A percentile compares a stretch with the other conserved stretches of the same genome.
Conservation (phyloP, 2,797 vertebrate species). For the Pseudomugil gertrudae region DNA sequence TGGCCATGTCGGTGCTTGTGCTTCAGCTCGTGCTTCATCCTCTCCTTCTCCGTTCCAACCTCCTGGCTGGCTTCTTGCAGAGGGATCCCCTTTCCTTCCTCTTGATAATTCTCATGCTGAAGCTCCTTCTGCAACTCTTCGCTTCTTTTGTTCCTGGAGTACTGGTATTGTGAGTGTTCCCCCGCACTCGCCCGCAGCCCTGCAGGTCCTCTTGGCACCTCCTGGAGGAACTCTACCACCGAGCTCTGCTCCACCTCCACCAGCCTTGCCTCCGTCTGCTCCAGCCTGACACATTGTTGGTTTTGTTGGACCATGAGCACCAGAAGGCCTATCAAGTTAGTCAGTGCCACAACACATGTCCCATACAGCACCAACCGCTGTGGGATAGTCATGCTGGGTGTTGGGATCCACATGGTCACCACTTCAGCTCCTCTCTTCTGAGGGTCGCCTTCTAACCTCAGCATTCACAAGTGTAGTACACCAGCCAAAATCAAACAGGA, state of each 20-base stretch:
- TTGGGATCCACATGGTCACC: slow-evolving; percentile 76
- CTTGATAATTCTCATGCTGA: slow-evolving; percentile 52
- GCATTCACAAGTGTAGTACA: slow-evolving; percentile 44
- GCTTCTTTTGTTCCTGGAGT: slow-evolving; percentile 85
- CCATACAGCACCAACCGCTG: slow-evolving; percentile 82
- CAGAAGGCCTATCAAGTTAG: slow-evolving; percentile 87
- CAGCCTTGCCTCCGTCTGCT: slow-evolving; percentile 73
- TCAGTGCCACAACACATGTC: slow-evolving; percentile 80
- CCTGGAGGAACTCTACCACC: slow-evolving; percentile 79
- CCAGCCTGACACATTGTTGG: slow-evolving; percentile 79
- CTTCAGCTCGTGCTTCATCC: slow-evolving; percentile 51
- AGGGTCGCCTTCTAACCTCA: slow-evolving; percentile 47
- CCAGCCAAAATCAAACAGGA: not conserved
- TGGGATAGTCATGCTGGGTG: slow-evolving; percentile 75
- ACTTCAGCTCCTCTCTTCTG: slow-evolving; percentile 59
- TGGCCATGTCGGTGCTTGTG: slow-evolving; percentile 63
- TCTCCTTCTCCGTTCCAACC: slow-evolving; percentile 62
- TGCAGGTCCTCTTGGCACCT: slow-evolving; percentile 71
- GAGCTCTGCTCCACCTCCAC: slow-evolving; percentile 75
- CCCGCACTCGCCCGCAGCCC: slow-evolving; percentile 26
- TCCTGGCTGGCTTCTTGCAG: slow-evolving; percentile 71
- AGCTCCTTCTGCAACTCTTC: slow-evolving; percentile 63
- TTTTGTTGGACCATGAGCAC: slow-evolving; percentile 88
- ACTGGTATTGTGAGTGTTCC: slow-evolving; percentile 50
- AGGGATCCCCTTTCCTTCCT: slow-evolving; percentile 13